Evolutionary conservation across 2,113 vertebrate genomes (phyloP).

Genomic region (Tachuris rubrigastra): DNA sequence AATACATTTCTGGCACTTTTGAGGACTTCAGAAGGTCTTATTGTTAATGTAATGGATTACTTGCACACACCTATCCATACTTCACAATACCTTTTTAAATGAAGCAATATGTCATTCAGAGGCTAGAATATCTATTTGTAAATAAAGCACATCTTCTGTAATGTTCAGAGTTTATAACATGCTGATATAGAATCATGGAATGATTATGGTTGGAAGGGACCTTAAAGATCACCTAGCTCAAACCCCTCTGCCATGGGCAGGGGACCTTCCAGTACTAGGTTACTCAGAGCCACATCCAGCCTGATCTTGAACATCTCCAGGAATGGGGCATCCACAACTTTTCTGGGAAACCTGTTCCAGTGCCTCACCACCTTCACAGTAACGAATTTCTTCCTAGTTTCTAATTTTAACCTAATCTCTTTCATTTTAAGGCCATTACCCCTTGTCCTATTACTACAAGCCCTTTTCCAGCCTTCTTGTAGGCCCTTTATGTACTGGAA

Average conservation of each 20-base stretch:
- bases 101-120: neutral
- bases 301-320: neutral
- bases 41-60: neutral
- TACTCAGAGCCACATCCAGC: neutral
- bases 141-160: neutral
- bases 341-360: neutral
- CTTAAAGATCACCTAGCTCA: neutral
- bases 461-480: neutral
- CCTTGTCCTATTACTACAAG: neutral
- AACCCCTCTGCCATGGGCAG: rapidly evolving
- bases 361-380: neutral
- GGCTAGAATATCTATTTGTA: neutral
- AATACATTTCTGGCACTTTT: neutral
- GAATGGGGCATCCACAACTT: neutral
- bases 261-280: neutral
- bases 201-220: neutral
- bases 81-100: neutral
- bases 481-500: rapidly evolving
- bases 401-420: neutral
- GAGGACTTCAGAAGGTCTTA: neutral
- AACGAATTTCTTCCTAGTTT: neutral
- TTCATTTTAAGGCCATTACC: neutral
- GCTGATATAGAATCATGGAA: neutral
- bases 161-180: neutral
- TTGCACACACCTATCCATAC: neutral